Base-by-base conservation (phyloP, 2,888 invertebrate genomes). In the Mythimna loreyi region DNA sequence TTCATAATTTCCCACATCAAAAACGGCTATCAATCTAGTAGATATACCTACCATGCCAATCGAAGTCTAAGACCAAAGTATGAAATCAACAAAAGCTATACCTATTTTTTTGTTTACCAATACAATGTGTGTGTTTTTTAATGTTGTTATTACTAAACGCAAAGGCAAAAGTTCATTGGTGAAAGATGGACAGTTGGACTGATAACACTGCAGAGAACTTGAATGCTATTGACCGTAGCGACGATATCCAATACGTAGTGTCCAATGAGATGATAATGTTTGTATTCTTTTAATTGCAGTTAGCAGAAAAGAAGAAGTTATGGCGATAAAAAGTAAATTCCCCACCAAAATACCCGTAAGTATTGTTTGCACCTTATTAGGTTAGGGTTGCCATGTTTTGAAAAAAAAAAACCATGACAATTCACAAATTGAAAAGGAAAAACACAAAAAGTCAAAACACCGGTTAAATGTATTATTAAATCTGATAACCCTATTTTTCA, bases 261-360 rank as follows among this genome's bases (percentile, higher is more conserved):
- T 28, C 0, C 33, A 47, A 60, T 50, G 28, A 58, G 56, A 63
- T 64, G n/a, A 60, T 78, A 43, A 70, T 67, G 45, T 82, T 40
- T 40, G 75, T 65, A 55, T 55, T 78, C 30, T 81, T 78, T 88
- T 83, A 19, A 13, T 94, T 95, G 82, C 95, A 97, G 97, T 96
- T 78, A 96, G 96, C 75, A 94, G 97, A 86, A 97, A 97, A 92
- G 97, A 97, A 90, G 98, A 98, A 94, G 97, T 97, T 9, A 96
- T 97, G 90, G 97, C 97, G n/a, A 98, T 98, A 72, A 96, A 97
- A 90, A 96, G 96, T 84, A 97, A 97, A 93, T 98, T 97, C 91
- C 98, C 98, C 4, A 97, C 97, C 36, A 98, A 98, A 97, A 96
- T 98, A 89, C 98, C 98, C 80, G 98, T 98, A 94, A 97, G 97